Evolutionary conservation across 2,888 invertebrate genomes (phyloP).

Genomic region (Pyrgus malvae): DNA sequence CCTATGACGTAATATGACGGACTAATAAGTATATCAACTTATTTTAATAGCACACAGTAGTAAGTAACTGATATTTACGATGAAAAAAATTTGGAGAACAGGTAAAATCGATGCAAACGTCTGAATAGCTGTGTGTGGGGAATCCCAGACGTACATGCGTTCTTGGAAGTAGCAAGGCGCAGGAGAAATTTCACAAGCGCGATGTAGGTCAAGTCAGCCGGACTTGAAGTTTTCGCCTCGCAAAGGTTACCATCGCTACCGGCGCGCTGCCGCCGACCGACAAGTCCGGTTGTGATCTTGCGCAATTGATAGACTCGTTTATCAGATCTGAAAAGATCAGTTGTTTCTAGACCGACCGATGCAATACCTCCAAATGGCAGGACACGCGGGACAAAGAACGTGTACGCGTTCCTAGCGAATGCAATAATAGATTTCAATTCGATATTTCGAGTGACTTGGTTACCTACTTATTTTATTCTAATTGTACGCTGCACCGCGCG

Average conservation of each 20-base stretch:
- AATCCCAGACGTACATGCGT: constrained; percentile 63
- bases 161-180: constrained; percentile 67
- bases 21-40: background rate
- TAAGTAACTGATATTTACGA: background rate
- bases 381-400: constrained; percentile 21
- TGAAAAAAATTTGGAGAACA: background rate
- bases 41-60: background rate
- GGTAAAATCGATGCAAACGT: constrained; percentile 6
- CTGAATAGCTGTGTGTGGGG: constrained; percentile 47
- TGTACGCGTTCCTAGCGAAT: background rate
- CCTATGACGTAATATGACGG: constrained; percentile 6
- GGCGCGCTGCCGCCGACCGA: constrained; percentile 44
- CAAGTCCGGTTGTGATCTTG: constrained; percentile 70
- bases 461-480: constrained; percentile 14
- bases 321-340: constrained; percentile 71
- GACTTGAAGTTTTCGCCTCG: constrained; percentile 75
- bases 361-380: constrained; percentile 29
- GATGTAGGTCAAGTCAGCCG: constrained; percentile 79
- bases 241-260: constrained; percentile 71
- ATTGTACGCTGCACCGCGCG: constrained; percentile 38
- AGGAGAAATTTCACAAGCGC: constrained; percentile 78
- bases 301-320: constrained; percentile 71
- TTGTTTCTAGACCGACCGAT: constrained; percentile 53
- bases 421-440: background rate
- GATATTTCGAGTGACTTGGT: constrained; percentile 1